Base-by-base conservation (phyloP, 2,888 invertebrate species). In the Hedychridium roseum region DNA sequence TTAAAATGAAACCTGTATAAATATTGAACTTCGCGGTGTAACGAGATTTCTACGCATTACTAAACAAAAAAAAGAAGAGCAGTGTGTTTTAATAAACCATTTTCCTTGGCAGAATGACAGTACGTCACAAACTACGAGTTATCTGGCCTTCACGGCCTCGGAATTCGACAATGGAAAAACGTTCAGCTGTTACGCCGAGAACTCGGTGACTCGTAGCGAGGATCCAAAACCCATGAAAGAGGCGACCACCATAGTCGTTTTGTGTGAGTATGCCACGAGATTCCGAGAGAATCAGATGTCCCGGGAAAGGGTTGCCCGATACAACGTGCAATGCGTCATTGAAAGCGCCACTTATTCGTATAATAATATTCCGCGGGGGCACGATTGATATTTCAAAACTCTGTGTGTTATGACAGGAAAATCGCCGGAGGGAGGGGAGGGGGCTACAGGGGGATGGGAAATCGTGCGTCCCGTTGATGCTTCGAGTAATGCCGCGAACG, bases 231-330 rank as follows among this genome's bases (percentile, higher is more conserved):
- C 92, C 1, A 84, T 93, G 76, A 85, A 88, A 57, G 86, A 87
- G 21, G 85, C 85, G 5, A 82, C 86, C 30, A 86, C 86, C 32
- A 82, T 94, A 50, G 91, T 92, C 80, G 92, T 95, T 50, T 85
- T 91, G 81, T 94, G 94, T 95, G 86, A 89, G 93, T 87, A 71
- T 50, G n/a, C n/a, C n/a, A n/a, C n/a, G n/a, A n/a, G n/a, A n/a
- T n/a, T n/a, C n/a, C n/a, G n/a, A n/a, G n/a, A n/a, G n/a, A n/a
- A n/a, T n/a, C n/a, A n/a, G n/a, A n/a, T n/a, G n/a, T n/a, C n/a
- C n/a, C n/a, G n/a, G n/a, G n/a, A n/a, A n/a, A n/a, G n/a, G n/a
- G n/a, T n/a, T n/a, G n/a, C n/a, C n/a, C n/a, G n/a, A n/a, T n/a
- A n/a, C n/a, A n/a, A n/a, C n/a, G n/a, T n/a, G n/a, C n/a, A n/a